Conservation (phyloP, 2,888 invertebrate genomes). For the Cantharis flavilabris region DNA sequence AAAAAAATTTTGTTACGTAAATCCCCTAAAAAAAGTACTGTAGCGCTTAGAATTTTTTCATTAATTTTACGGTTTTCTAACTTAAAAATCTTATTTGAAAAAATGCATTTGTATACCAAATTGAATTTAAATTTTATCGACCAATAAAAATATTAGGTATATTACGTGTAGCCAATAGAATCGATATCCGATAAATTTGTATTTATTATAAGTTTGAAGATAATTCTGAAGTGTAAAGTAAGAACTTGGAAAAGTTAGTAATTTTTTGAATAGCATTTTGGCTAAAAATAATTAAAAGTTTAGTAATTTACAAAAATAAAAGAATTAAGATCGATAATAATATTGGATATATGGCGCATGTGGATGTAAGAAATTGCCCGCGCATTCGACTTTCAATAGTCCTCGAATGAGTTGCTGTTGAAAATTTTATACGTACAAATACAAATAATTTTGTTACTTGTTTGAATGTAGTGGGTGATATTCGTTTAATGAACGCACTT, state of each 20-base stretch:
- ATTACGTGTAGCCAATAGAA: background rate
- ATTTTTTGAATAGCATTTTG: background rate
- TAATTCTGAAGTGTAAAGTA: background rate
- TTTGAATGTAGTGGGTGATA: slow-evolving; percentile 3
- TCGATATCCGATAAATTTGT: too few species aligned
- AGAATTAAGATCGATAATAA: slow-evolving; percentile 18
- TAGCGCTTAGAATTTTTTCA: too few species aligned
- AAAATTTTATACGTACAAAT: slow-evolving; percentile 1
- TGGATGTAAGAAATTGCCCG: slow-evolving; percentile 19
- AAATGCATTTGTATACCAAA: background rate
- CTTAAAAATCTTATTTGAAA: too few species aligned
- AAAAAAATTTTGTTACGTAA: too few species aligned
- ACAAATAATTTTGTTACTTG: slow-evolving; percentile 8
- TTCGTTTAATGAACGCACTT: background rate
- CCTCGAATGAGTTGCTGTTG: slow-evolving; percentile 22
- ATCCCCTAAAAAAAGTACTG: too few species aligned
- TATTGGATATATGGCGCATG: slow-evolving; percentile 25
- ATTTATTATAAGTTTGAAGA: background rate
- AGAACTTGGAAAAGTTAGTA: background rate
- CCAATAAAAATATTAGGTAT: background rate
- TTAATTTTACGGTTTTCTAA: too few species aligned
- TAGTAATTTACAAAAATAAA: background rate
- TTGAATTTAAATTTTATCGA: background rate
- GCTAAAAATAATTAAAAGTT: background rate
- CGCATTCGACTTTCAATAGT: slow-evolving; percentile 33